Evolutionary conservation across 2,797 vertebrate species (phyloP), one percentile per base, ranked within the genome.

Genomic region (Artibeus jamaicensis): DNA sequence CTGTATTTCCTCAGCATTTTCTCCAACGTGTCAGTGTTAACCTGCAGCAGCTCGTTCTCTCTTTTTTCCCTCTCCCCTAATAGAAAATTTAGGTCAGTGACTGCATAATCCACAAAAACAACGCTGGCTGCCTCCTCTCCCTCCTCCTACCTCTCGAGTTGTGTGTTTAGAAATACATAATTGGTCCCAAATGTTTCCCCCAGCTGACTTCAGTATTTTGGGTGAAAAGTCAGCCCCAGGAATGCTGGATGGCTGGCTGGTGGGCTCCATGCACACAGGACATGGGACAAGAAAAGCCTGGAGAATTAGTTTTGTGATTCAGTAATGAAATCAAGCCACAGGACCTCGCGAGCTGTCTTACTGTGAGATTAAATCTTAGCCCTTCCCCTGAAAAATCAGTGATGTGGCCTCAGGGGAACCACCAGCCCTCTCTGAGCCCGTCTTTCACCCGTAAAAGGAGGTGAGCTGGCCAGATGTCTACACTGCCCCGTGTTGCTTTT

Each of bases 41-140:
- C 93, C 90, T 39, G 26, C n/a, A 0, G 11, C 67, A 2, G 46
- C 59, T 76, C 46, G 79, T 50, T 34, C 39, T 82, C 32, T 59
- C 24, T 83, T 48, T 32, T 32, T 50, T n/a, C 24, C 46, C 37
- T 34, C 9, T 39, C 62, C 32, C 34, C 34, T 34, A 1, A 10
- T 53, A 59, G 34, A 26, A 96, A 97, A 39, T 76, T 62, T 95
- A 97, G 76, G 93, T 73, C 57, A 89, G n/a, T 62, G 68, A 55
- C 16, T 93, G 16, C 81, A 86, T 81, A 96, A 96, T 89, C 39
- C 70, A 79, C 19, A 55, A 37, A 77, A 90, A 42, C 32, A 88
- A 15, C 15, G 39, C 85, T 22, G 68, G 39, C 42, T 78, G 48
- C 67, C 48, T 74, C 73, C 62, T 65, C 44, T 71, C 48, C 48